Evolutionary conservation across 2,797 vertebrate species (phyloP), one percentile per base, ranked within the genome.

Genomic region (Balearica regulorum): DNA sequence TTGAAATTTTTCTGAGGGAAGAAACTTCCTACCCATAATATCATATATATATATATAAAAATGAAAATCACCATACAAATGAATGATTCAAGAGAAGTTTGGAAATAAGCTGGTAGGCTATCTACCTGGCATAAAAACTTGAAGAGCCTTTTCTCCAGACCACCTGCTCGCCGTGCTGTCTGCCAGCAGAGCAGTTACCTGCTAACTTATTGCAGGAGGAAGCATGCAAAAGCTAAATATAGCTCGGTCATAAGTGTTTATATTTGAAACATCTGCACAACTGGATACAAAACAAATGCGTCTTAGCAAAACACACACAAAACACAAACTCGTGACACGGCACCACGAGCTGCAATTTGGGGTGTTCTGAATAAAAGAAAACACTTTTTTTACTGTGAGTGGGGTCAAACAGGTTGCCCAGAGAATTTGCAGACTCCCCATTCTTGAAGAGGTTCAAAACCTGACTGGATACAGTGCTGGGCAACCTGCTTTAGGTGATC

Each of bases 231-330:
- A 92, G 20, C 78, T 93, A 93, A 94, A 93, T 87, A 83, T 83
- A 95, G 49, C 20, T 80, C 37, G 62, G 81, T 77, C 44, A 43
- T 57, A 73, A 77, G n/a, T 92, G 78, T 96, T 96, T 90, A 2
- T 66, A 83, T 60, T 93, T 83, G n/a, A 93, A 96, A 95, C 94
- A 96, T 43, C 60, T 85, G 33, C 81, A 62, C 81, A 85, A 21
- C 64, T 92, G 91, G 71, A 91, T 91, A 94, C 92, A 91, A 93
- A 97, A 96, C 75, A 96, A 87, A 83, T 65, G n/a, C 41, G 46
- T 57, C 62, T 51, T 71, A 77, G 78, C 64, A 82, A 92, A 89
- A 77, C 68, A 70, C 53, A 95, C 83, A 84, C 75, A 93, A 94
- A 95, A 85, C 68, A 72, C 54, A 58, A 87, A 80, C 93, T 4